Percentiles rank a stretch among this genome's conserved stretches.
Conservation (phyloP, 1,140 invertebrate species). For the Gonioctena quinquepunctata region DNA sequence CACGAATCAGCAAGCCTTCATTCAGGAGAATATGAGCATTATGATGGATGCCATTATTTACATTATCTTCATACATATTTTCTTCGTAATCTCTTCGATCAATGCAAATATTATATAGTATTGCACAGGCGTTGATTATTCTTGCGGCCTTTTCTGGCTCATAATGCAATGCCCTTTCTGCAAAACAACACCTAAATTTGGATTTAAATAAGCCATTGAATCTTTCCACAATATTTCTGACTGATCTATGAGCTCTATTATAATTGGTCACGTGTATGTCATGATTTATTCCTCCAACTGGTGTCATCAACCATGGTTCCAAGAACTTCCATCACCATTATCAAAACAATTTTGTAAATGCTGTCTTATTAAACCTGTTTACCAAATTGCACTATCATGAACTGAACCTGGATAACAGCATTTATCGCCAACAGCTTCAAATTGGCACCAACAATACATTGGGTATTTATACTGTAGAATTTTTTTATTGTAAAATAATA, state of each 20-base stretch:
- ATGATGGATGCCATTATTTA: background rate
- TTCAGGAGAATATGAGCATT: background rate
- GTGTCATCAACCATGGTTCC: constrained; percentile 34
- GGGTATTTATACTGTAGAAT: background rate
- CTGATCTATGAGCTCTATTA: too few relatives aligned
- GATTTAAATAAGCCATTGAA: background rate
- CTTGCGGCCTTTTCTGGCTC: background rate
- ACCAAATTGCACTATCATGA: constrained; percentile 43
- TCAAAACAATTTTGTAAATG: constrained; percentile 15
- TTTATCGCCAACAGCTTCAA: constrained; percentile 3
- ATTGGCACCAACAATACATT: background rate
- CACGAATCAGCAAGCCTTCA: background rate
- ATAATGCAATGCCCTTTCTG: background rate
- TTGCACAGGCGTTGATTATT: background rate
- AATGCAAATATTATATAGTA: background rate
- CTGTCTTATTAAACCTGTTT: background rate
- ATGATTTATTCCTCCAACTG: constrained; percentile 3
- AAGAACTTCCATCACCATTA: constrained; percentile 1
- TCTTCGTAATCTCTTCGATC: background rate
- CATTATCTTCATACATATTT: background rate
- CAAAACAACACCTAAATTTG: background rate
- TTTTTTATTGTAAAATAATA: background rate
- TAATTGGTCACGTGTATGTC: too few relatives aligned
- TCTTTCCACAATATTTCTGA: too few relatives aligned
- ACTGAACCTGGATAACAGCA: constrained; percentile 40